These are phyloP conservation scores for Euleptes europaea DNA, from an alignment of 2,113 vertebrate species.

Conservation along the genomic window DNA sequence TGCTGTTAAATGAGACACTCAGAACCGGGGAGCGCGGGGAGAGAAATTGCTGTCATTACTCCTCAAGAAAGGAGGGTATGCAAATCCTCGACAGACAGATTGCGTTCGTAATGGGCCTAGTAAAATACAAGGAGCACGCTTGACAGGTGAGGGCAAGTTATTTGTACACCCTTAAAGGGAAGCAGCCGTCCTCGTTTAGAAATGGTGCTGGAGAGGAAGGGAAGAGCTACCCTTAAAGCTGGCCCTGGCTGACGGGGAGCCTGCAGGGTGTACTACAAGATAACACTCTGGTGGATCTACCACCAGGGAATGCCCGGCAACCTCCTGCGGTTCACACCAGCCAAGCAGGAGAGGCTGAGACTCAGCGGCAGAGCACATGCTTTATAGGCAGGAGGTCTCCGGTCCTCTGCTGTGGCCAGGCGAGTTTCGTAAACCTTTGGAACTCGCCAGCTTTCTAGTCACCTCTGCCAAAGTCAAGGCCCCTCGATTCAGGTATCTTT, in stretches of 20 bases:
- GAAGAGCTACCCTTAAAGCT: not conserved
- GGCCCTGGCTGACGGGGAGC: too few relatives aligned
- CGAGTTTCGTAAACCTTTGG: too few relatives aligned
- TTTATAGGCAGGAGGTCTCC: too few relatives aligned
- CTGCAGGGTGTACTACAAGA: not conserved
- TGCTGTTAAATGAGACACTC: slow-evolving; percentile 97
- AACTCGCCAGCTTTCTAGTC: too few relatives aligned
- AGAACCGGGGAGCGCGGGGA: slow-evolving; percentile 82
- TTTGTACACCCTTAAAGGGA: slow-evolving; percentile 85
- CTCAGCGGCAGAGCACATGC: too few relatives aligned
- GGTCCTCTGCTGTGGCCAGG: too few relatives aligned
- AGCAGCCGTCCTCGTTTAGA: slow-evolving; percentile 78
- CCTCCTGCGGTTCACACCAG: too few relatives aligned
- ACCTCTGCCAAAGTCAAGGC: too few relatives aligned
- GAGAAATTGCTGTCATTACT: slow-evolving; percentile 98
- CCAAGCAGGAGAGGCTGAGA: too few relatives aligned
- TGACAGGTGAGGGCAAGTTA: slow-evolving; percentile 80
- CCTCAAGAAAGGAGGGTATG: slow-evolving; percentile 92
- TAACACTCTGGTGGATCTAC: too few relatives aligned
- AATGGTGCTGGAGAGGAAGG: slow-evolving; percentile 59
- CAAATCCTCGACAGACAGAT: slow-evolving; percentile 93
- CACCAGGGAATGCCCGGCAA: too few relatives aligned
- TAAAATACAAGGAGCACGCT: slow-evolving; percentile 77
- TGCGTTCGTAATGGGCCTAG: slow-evolving; percentile 91
- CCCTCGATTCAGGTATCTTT: too few relatives aligned